Conservation (phyloP, 2,113 vertebrate genomes). For the Mesitornis unicolor region DNA sequence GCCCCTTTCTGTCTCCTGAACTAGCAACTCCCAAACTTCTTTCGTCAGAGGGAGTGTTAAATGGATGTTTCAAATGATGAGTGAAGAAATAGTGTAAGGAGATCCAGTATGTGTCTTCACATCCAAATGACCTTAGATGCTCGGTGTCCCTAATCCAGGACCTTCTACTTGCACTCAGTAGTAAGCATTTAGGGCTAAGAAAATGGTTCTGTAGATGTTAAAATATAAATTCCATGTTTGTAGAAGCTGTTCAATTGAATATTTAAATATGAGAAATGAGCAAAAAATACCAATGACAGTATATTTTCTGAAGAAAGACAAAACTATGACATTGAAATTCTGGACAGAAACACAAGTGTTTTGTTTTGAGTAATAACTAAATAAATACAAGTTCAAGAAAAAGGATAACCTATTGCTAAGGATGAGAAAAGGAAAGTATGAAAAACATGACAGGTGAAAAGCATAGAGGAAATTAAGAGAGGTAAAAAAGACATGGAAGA, state of each 20-base stretch:
- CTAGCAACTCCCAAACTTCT: background rate
- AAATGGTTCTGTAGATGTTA: background rate
- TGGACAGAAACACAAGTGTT: background rate
- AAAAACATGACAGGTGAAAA: background rate
- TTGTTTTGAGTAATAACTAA: background rate
- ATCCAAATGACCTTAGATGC: background rate
- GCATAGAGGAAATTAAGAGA: background rate
- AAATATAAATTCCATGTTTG: background rate
- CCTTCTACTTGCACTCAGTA: background rate
- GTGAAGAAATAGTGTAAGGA: background rate
- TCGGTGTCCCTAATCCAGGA: background rate
- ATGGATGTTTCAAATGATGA: background rate
- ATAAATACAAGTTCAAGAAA: background rate
- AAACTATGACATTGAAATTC: background rate
- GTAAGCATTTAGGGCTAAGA: background rate
- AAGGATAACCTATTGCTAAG: background rate
- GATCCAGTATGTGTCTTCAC: background rate
- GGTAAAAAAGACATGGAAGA: background rate
- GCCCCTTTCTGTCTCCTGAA: background rate
- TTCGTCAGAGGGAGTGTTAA: background rate
- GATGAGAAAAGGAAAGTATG: background rate
- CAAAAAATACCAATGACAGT: background rate
- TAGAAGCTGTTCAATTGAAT: background rate
- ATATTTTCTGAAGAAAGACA: background rate
- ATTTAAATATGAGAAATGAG: background rate